A percentile compares a stretch with the other conserved stretches of the same genome.
Conservation (phyloP, 2,888 invertebrate species). For the Tenthredo amoena region DNA sequence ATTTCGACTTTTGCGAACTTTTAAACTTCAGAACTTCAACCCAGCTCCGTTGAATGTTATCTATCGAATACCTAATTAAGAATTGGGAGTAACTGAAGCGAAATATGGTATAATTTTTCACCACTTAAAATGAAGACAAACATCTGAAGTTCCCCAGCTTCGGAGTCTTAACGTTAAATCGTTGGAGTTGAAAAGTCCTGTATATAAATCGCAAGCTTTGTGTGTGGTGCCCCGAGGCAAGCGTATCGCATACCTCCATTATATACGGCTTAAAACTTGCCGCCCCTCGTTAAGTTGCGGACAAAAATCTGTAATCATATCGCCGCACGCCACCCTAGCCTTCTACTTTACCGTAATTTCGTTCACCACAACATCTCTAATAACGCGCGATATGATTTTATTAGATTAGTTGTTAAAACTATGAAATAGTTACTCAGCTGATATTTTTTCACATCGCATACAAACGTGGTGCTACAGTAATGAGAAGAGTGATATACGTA, state of each 20-base stretch:
- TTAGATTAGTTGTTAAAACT: slow-evolving; percentile 17
- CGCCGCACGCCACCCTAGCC: slow-evolving; percentile 45
- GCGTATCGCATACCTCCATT: slow-evolving; percentile 48
- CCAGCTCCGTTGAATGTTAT: background rate
- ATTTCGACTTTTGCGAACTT: too few species aligned
- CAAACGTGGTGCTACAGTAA: background rate
- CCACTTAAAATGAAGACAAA: slow-evolving; percentile 1
- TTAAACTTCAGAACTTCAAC: too few species aligned
- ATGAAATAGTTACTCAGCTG: background rate
- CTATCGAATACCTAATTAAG: background rate
- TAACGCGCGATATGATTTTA: slow-evolving; percentile 32
- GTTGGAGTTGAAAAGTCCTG: slow-evolving; percentile 34
- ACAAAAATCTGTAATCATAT: slow-evolving; percentile 50
- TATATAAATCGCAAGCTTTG: slow-evolving; percentile 17
- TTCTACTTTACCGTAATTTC: slow-evolving; percentile 42
- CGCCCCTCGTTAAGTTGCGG: slow-evolving; percentile 49
- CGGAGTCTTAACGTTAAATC: background rate
- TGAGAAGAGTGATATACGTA: background rate
- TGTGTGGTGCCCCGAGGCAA: slow-evolving; percentile 43
- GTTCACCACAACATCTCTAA: slow-evolving; percentile 1
- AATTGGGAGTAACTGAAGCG: background rate
- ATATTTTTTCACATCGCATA: background rate
- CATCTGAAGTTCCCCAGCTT: background rate
- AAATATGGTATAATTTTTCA: background rate
- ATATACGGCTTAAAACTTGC: slow-evolving; percentile 46